Evolutionary conservation across 2,888 invertebrate genomes (phyloP).

Genomic region (Polia nebulosa): DNA sequence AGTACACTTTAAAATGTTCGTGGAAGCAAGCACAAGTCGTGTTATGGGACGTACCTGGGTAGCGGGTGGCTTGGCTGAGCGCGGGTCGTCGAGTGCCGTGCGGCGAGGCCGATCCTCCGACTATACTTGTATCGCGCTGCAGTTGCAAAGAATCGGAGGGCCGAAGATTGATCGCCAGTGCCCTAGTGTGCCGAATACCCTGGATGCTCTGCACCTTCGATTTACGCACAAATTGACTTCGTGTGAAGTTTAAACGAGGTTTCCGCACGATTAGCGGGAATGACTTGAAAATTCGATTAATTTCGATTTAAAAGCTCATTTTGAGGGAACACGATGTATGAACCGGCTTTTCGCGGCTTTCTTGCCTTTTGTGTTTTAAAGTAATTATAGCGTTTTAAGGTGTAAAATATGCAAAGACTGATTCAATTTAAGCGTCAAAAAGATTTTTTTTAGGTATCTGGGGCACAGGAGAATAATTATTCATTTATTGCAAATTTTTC

Average conservation of each 20-base stretch:
- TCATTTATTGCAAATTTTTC: not conserved
- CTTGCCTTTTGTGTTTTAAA: conserved; percentile 19
- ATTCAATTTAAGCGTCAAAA: not conserved
- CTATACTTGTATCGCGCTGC: conserved; percentile 73
- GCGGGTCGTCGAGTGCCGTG: conserved; percentile 75
- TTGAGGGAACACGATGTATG: conserved; percentile 32
- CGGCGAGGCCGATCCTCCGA: conserved; percentile 51
- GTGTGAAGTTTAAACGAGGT: conserved; percentile 67
- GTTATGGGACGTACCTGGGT: conserved; percentile 65
- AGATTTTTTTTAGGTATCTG: not conserved
- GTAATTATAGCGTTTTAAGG: not conserved
- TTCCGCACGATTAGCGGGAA: conserved; percentile 54
- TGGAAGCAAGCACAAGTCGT: conserved; percentile 49
- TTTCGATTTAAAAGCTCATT: conserved; percentile 52
- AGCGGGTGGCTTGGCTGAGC: conserved; percentile 77
- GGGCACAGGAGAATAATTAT: not conserved
- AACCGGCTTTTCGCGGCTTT: conserved; percentile 1
- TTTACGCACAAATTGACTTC: conserved; percentile 73
- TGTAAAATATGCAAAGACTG: not conserved
- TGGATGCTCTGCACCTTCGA: conserved; percentile 67
- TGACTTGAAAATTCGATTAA: conserved; percentile 62
- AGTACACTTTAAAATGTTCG: conserved; percentile 56
- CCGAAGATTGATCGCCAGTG: conserved; percentile 78
- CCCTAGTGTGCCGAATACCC: conserved; percentile 66
- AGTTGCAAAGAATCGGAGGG: conserved; percentile 77